These are phyloP conservation scores for Atlantisia rogersi DNA, from an alignment of 2,113 vertebrate genomes.

Conservation along the genomic window DNA sequence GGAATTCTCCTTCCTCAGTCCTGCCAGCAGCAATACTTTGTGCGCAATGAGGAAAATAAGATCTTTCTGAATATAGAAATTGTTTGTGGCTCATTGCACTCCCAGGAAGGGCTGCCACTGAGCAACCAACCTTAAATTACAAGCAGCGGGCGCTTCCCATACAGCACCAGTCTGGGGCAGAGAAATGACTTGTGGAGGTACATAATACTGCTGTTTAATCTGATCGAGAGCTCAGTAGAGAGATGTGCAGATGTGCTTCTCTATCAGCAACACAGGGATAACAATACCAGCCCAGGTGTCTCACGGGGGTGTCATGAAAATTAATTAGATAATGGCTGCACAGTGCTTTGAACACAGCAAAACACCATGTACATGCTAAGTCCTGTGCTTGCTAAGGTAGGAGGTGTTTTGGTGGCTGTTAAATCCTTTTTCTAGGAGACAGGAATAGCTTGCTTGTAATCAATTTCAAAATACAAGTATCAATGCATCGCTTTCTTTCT, in stretches of 20 bases:
- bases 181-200: conserved; percentile 9
- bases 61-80: background rate
- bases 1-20: background rate
- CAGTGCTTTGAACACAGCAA: background rate
- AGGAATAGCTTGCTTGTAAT: background rate
- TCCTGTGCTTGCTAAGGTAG: background rate
- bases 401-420: background rate
- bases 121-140: conserved; percentile 10
- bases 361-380: background rate
- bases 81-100: conserved; percentile 2
- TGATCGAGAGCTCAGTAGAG: conserved; percentile 40
- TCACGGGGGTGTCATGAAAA: conserved; percentile 26
- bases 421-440: background rate
- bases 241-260: conserved; percentile 52
- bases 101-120: background rate
- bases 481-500: background rate
- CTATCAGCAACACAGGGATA: background rate
- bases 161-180: background rate
- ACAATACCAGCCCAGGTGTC: conserved; percentile 47
- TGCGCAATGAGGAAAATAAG: background rate
- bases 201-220: conserved; percentile 27
- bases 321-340: conserved; percentile 56
- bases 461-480: background rate
- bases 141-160: background rate
- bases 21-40: background rate